phyloP scores from a whole-genome alignment of 2,113 vertebrate species.

The Cavia porcellus region DNA sequence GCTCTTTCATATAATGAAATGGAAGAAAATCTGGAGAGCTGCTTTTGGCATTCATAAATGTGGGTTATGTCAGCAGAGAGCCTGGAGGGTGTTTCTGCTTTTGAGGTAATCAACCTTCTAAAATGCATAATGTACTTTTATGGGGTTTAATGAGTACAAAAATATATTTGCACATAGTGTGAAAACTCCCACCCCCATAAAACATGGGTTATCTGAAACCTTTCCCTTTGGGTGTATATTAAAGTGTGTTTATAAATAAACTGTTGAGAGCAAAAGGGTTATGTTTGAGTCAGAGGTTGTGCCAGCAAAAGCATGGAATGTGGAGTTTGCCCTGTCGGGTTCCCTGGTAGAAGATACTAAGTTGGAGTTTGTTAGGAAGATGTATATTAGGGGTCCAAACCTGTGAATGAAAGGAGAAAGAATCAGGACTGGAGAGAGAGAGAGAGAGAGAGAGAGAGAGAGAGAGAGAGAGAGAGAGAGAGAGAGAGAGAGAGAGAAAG shows the following conservation, averaged over 20 bases:
- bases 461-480: too few relatives aligned
- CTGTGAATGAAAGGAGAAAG: slow-evolving; percentile 11
- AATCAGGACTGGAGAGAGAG: background rate
- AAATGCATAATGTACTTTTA: slow-evolving; percentile 71
- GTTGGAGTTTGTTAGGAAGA: background rate
- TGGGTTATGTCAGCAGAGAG: slow-evolving; percentile 57
- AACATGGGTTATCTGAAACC: slow-evolving; percentile 63
- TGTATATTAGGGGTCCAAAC: background rate
- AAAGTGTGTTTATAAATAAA: slow-evolving; percentile 64
- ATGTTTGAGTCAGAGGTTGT: background rate
- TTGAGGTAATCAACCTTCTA: slow-evolving; percentile 70
- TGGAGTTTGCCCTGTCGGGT: background rate
- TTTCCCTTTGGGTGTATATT: slow-evolving; percentile 63
- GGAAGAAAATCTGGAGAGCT: slow-evolving; percentile 41
- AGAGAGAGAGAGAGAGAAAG: too few relatives aligned
- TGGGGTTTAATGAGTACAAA: slow-evolving; percentile 73
- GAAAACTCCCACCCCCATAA: slow-evolving; percentile 47
- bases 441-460: background rate
- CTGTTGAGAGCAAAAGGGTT: background rate
- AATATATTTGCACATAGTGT: slow-evolving; percentile 56
- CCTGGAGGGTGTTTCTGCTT: slow-evolving; percentile 60
- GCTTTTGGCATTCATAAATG: slow-evolving; percentile 22
- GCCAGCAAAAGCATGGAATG: background rate
- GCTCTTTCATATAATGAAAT: slow-evolving; percentile 30
- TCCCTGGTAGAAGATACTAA: background rate